Evolutionary conservation across 2,888 invertebrate genomes (phyloP), one percentile per base, ranked within the genome.

Genomic region (Papilio elwesi): DNA sequence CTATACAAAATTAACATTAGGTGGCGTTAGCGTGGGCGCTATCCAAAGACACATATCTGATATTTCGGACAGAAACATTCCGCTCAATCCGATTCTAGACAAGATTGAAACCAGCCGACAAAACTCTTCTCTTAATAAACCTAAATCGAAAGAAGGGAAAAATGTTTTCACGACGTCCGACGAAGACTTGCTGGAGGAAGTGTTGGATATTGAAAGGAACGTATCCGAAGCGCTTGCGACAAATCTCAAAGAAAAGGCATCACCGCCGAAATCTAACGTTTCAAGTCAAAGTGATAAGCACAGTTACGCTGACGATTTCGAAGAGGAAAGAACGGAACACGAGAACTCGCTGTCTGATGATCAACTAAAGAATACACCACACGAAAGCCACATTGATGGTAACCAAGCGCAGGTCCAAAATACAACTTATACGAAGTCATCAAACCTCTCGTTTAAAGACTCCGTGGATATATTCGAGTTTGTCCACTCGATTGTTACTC

Each of bases 281-380:
- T 76, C 79, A 53, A 83, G 76, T 74, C 79, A 82, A 48, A 79
- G 68, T 62, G 77, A 76, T 43, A 74, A 84, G 76, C 86, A 89
- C 62, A 93, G 89, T 71, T 94, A 94, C 76, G 88, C 78, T 67
- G 94, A 94, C 78, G 94, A 94, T 80, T 94, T 94, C 78, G 94
- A 94, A 79, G 91, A 90, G 67, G 90, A 90, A n/a, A 90, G 88
- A 76, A 86, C 90, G 6, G 85, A 87, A 48, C 76, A 76, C n/a
- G 83, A 85, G 15, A 77, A 70, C 51, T 70, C 70, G 0, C 71
- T 76, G 53, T 78, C 78, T 49, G 76, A 64, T 65, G 71, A 71
- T 76, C 68, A 84, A 78, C 49, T 72, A 10, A 55, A 15, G 43
- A 67, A 49, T 16, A 43, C 26, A n/a, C 65, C 36, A 13, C 55